Base-by-base conservation (phyloP, 2,888 invertebrate species). In the Atethmia centrago region DNA sequence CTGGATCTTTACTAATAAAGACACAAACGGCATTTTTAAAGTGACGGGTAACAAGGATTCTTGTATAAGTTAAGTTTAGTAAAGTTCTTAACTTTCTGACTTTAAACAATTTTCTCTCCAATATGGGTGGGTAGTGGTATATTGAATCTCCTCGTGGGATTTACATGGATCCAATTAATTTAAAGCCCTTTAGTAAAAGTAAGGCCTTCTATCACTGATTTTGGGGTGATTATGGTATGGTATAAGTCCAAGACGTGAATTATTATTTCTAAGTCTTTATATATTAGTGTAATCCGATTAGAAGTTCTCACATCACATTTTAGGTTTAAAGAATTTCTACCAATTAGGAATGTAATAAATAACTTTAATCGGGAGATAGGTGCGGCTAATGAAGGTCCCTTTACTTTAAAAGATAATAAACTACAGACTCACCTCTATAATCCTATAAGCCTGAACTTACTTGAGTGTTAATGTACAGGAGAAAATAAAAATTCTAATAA, bases 211-310 rank as follows among this genome's bases (percentile, higher is more conserved):
- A 49, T 12, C n/a, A 51, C 51, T 51, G n/a, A n/a, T n/a, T 51
- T 51, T 51, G 4, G 7, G 25, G 25, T 53, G 25, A 51, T 53
- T 14, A 53, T 25, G 14, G 1, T 25, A 25, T 2, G 51, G n/a
- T 8, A 28, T 28, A 28, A 3, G 1, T 55, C 8, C 14, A 19
- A 61, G 19, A 14, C 14, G 40, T 71, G 21, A 47, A 47, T n/a
- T 42, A 47, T n/a, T 42, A 51, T 28, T 25, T 21, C 36, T 16
- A 2, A 21, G 31, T 61, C 28, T 31, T 45, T 31, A 10, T 49
- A 19, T 21, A 49, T 45, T 56, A 36, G 42, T 40, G 36, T 84
- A 83, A 83, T 85, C 83, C 72, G 74, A 80, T 83, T 85, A 69
- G 0, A 56, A 55, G 12, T 58, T 73, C 47, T 63, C 55, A 71